These are phyloP conservation scores for Acipenser transmontanus DNA, from an alignment of 2,797 vertebrate genomes.

Conservation along the genomic window DNA sequence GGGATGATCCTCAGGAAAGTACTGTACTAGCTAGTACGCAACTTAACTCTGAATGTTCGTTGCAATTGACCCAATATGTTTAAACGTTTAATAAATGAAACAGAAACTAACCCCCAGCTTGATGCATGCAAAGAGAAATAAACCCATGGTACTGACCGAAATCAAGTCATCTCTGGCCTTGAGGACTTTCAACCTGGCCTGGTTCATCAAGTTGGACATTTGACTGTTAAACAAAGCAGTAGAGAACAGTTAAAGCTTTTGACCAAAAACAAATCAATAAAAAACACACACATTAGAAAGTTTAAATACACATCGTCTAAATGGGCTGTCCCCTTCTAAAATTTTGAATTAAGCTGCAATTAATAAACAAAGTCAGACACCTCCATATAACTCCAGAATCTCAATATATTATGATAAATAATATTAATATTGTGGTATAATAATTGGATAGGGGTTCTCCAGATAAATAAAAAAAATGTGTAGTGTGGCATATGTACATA, in stretches of 20 bases:
- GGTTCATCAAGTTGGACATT: constrained; percentile 98
- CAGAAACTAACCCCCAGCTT: neutral
- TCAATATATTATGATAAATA: too few relatives aligned
- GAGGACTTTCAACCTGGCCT: constrained; percentile 92
- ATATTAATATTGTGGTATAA: too few relatives aligned
- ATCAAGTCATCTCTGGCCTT: constrained; percentile 96
- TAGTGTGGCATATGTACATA: too few relatives aligned
- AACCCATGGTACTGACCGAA: constrained; percentile 61
- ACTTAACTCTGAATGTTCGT: too few relatives aligned
- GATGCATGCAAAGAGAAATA: too few relatives aligned
- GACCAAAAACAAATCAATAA: neutral
- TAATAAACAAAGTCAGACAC: neutral
- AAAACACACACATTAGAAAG: neutral
- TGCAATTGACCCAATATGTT: too few relatives aligned
- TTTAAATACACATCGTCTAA: constrained; percentile 21
- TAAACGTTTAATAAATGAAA: neutral
- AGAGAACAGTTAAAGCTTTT: constrained; percentile 24
- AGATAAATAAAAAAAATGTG: too few relatives aligned
- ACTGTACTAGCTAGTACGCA: too few relatives aligned
- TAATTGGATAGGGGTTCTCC: too few relatives aligned
- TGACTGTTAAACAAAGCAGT: constrained; percentile 60
- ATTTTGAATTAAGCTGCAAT: too few relatives aligned
- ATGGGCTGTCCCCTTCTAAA: constrained; percentile 7
- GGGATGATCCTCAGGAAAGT: too few relatives aligned
- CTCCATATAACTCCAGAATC: neutral